Percentiles rank a stretch among this genome's conserved stretches.
These are phyloP conservation scores for Ctenochaetus hawaiiensis DNA, from an alignment of 2,797 vertebrate species.

Conservation along the genomic window DNA sequence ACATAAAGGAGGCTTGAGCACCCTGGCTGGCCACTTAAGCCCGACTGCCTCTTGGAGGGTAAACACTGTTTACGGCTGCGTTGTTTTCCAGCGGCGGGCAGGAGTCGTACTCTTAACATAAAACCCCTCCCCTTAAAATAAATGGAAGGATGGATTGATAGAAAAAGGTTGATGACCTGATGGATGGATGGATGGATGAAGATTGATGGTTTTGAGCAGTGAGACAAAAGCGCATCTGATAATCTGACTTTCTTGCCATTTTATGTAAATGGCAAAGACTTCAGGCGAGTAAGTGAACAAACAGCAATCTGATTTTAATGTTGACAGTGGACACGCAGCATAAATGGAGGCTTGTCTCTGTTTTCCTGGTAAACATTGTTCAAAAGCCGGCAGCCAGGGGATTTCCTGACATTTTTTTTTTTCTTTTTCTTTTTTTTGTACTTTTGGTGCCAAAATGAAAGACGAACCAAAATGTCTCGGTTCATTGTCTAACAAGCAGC, in stretches of 20 bases:
- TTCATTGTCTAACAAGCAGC: constrained; percentile 8
- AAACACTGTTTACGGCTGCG: constrained; percentile 66
- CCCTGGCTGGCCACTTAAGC: constrained; percentile 58
- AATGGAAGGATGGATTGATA: constrained; percentile 34
- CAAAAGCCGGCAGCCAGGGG: not conserved
- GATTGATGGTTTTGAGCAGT: constrained; percentile 23
- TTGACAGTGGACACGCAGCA: constrained; percentile 3
- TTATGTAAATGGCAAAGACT: constrained; percentile 12
- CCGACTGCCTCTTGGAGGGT: constrained; percentile 59
- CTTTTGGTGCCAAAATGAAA: not conserved
- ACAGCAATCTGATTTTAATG: constrained; percentile 8
- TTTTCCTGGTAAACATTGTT: constrained; percentile 25
- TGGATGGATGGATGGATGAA: constrained; percentile 19
- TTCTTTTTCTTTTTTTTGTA: not conserved
- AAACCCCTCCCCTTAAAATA: constrained; percentile 35
- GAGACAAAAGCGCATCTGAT: constrained; percentile 26
- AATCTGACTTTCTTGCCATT: constrained; percentile 14
- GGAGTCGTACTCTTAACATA: constrained; percentile 26
- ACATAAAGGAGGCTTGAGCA: constrained; percentile 54
- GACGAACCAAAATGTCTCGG: constrained; percentile 8
- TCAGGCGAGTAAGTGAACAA: constrained; percentile 4
- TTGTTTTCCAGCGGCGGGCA: constrained; percentile 34
- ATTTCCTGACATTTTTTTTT: not conserved
- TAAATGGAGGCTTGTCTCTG: not conserved
- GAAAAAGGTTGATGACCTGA: constrained; percentile 13